Conservation (phyloP, 2,888 invertebrate species). For the Apamea sordens region DNA sequence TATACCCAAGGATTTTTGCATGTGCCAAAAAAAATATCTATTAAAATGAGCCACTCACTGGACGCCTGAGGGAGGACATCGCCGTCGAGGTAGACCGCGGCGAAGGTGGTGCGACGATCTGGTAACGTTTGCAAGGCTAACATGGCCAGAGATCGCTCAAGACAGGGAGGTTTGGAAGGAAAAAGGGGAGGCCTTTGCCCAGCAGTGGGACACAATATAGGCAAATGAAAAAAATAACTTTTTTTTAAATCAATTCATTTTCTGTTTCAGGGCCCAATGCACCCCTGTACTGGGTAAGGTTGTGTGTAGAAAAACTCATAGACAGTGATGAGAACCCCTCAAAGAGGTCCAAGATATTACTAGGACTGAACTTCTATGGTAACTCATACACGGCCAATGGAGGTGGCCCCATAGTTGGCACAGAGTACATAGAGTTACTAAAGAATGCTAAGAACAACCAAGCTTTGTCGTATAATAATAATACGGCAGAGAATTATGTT, state of each 20-base stretch:
- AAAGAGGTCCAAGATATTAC: slow-evolving; percentile 94
- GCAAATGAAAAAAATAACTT: too few species aligned
- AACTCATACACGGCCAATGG: slow-evolving; percentile 95
- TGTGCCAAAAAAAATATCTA: neutral
- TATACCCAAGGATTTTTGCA: neutral
- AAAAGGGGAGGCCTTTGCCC: too few species aligned
- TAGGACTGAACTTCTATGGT: slow-evolving; percentile 98
- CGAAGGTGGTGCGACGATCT: too few species aligned
- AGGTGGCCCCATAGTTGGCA: slow-evolving; percentile 95
- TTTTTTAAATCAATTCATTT: neutral
- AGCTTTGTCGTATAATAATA: slow-evolving; percentile 93
- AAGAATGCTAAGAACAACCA: slow-evolving; percentile 93
- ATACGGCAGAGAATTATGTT: slow-evolving; percentile 95
- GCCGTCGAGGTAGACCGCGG: too few species aligned
- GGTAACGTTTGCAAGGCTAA: too few species aligned
- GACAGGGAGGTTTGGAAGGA: too few species aligned
- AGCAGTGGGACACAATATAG: too few species aligned
- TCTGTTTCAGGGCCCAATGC: slow-evolving; percentile 94
- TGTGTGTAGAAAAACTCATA: slow-evolving; percentile 93
- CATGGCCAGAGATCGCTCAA: too few species aligned
- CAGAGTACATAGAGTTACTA: slow-evolving; percentile 94
- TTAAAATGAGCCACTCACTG: neutral
- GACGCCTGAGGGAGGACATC: too few species aligned
- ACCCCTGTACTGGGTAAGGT: slow-evolving; percentile 95
- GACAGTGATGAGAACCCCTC: slow-evolving; percentile 90